Percentiles rank a stretch among this genome's conserved stretches.
Evolutionary conservation across 2,797 vertebrate species (phyloP).

Genomic region (Anas georgica): DNA sequence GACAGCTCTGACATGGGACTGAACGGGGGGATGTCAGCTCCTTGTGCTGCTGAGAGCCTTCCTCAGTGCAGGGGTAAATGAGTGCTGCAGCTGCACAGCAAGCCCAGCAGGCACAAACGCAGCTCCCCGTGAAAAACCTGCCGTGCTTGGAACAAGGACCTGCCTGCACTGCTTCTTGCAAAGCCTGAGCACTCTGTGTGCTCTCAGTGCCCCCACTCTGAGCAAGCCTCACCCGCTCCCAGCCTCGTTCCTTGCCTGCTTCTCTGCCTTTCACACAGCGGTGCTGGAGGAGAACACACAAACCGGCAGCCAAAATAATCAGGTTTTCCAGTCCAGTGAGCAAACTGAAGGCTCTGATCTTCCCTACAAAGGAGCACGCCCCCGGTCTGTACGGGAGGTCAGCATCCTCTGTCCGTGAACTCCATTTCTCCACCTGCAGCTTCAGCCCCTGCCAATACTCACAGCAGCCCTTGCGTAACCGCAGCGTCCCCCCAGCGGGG

Average conservation of each 20-base stretch:
- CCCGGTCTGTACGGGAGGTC: neutral
- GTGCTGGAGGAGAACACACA: neutral
- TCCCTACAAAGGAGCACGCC: neutral
- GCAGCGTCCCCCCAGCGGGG: fast-evolving
- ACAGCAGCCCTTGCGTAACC: neutral
- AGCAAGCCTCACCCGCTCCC: neutral
- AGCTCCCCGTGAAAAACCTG: neutral
- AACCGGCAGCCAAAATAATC: neutral
- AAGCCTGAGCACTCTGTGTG: neutral
- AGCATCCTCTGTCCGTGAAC: neutral
- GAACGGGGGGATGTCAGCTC: neutral
- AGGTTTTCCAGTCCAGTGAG: neutral
- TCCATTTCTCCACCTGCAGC: neutral
- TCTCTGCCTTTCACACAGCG: neutral
- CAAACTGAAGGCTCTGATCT: constrained; percentile 27
- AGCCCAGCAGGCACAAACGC: neutral
- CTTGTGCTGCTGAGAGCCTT: fast-evolving
- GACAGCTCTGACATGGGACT: neutral
- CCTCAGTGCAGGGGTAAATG: neutral
- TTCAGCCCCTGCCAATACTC: neutral
- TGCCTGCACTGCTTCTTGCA: neutral
- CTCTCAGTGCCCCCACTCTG: neutral
- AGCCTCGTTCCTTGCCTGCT: neutral
- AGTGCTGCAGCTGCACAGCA: neutral
- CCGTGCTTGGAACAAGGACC: neutral